Percentiles rank a stretch among this genome's conserved stretches.
Evolutionary conservation across 1,140 invertebrate genomes (phyloP).

Genomic region (Drosophila asahinai): DNA sequence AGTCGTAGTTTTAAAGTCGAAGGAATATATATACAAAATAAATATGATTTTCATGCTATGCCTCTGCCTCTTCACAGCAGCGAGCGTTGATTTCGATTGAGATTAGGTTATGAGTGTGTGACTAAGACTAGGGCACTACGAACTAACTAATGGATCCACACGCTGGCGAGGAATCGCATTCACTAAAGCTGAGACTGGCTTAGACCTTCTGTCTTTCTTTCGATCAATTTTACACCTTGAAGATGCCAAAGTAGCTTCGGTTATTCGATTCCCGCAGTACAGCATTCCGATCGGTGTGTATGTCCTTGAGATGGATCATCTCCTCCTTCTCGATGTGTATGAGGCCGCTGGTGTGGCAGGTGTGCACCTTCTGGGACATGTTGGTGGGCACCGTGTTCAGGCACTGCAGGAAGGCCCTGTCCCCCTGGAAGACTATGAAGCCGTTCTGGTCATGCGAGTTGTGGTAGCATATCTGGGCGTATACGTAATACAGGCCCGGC

Average conservation of each 20-base stretch:
- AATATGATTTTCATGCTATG: constrained; percentile 57
- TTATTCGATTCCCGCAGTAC: constrained; percentile 88
- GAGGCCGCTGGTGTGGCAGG: constrained; percentile 91
- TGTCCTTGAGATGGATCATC: constrained; percentile 88
- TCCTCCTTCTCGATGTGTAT: constrained; percentile 88
- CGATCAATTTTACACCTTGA: constrained; percentile 86
- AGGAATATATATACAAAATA: constrained; percentile 74
- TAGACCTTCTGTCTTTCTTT: not conserved
- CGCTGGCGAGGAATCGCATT: constrained; percentile 62
- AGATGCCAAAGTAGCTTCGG: constrained; percentile 92
- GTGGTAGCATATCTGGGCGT: constrained; percentile 89
- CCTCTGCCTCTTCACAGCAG: constrained; percentile 10
- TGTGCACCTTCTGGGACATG: constrained; percentile 87
- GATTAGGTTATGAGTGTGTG: constrained; percentile 46
- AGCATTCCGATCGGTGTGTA: constrained; percentile 89
- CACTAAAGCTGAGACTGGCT: constrained; percentile 66
- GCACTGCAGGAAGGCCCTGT: constrained; percentile 85
- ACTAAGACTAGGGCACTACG: constrained; percentile 59
- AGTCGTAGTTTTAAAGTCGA: constrained; percentile 20
- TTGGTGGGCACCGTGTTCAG: constrained; percentile 87
- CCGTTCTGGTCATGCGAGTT: constrained; percentile 89
- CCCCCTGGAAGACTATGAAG: constrained; percentile 87
- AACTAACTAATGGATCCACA: constrained; percentile 66
- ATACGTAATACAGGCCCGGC: constrained; percentile 88
- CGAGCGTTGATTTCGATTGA: constrained; percentile 38